Evolutionary conservation across 2,113 vertebrate species (phyloP).

Genomic region (Oncorhynchus clarkii): DNA sequence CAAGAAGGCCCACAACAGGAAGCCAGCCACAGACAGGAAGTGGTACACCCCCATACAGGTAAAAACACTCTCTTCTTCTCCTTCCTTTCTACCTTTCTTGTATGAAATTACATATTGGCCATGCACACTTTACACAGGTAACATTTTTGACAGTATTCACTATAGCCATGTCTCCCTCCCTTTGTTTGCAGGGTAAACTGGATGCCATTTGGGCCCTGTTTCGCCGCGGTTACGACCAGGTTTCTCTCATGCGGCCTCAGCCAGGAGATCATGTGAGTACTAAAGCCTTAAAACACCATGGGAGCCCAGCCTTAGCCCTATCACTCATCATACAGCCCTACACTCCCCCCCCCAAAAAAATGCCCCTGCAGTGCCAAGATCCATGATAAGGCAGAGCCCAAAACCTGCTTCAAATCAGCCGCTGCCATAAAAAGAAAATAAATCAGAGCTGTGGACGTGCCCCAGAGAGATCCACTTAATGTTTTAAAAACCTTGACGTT

Average conservation of each 20-base stretch:
- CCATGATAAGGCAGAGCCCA: neutral
- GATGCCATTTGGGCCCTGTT: slow-evolving; percentile 85
- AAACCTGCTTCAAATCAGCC: slow-evolving; percentile 64
- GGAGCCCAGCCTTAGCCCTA: neutral
- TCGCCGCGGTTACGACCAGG: slow-evolving; percentile 85
- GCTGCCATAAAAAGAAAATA: slow-evolving; percentile 37
- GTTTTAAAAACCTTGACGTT: slow-evolving; percentile 20
- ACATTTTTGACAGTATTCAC: neutral
- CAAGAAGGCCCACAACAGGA: slow-evolving; percentile 75
- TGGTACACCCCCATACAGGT: slow-evolving; percentile 90
- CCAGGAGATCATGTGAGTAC: slow-evolving; percentile 84
- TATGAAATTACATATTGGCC: neutral
- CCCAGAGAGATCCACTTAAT: slow-evolving; percentile 38
- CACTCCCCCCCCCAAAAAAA: neutral
- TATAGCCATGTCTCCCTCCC: slow-evolving; percentile 9
- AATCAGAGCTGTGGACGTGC: slow-evolving; percentile 37
- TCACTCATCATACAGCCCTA: neutral
- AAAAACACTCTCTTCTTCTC: slow-evolving; percentile 25
- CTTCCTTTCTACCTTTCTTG: neutral
- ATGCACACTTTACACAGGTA: neutral
- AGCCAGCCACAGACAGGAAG: slow-evolving; percentile 76
- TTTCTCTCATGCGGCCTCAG: slow-evolving; percentile 87
- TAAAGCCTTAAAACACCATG: slow-evolving; percentile 12
- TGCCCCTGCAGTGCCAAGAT: slow-evolving; percentile 5
- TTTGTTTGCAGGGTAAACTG: slow-evolving; percentile 81